Conservation (phyloP, 2,888 invertebrate species). For the Abscondita cerata region DNA sequence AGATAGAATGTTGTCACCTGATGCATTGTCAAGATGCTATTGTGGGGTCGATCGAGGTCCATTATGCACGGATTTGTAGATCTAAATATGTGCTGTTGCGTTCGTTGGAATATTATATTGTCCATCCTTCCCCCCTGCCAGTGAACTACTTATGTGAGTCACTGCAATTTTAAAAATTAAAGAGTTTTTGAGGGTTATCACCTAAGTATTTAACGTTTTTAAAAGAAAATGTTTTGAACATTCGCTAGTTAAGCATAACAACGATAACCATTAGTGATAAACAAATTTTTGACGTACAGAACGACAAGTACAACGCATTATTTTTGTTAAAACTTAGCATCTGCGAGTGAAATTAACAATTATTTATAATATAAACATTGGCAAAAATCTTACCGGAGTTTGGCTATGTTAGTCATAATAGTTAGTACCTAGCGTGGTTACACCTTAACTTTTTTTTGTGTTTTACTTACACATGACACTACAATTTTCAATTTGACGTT, state of each 20-base stretch:
- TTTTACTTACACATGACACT: constrained; percentile 47
- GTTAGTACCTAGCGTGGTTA: constrained; percentile 19
- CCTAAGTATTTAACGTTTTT: too few relatives aligned
- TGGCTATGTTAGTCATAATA: constrained; percentile 26
- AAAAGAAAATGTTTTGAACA: too few relatives aligned
- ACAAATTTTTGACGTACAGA: constrained; percentile 26
- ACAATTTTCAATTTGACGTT: constrained; percentile 35
- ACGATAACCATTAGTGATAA: constrained; percentile 14
- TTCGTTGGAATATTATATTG: constrained; percentile 37
- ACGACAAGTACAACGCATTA: constrained; percentile 29
- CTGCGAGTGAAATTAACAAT: not conserved
- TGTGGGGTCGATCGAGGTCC: constrained; percentile 48
- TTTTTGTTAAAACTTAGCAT: constrained; percentile 5
- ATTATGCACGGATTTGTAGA: constrained; percentile 47
- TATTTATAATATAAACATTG: not conserved
- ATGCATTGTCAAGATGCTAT: constrained; percentile 34
- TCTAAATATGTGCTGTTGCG: constrained; percentile 26
- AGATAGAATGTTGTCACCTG: constrained; percentile 24
- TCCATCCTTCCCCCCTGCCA: constrained; percentile 42
- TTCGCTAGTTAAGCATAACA: too few relatives aligned
- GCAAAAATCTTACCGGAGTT: constrained; percentile 34
- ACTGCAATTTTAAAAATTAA: constrained; percentile 42
- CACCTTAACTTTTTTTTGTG: constrained; percentile 18
- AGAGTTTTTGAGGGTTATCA: not conserved
- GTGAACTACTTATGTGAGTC: constrained; percentile 42